These are phyloP conservation scores for Watsonalla cultraria DNA, from an alignment of 2,888 invertebrate genomes.

Conservation along the genomic window DNA sequence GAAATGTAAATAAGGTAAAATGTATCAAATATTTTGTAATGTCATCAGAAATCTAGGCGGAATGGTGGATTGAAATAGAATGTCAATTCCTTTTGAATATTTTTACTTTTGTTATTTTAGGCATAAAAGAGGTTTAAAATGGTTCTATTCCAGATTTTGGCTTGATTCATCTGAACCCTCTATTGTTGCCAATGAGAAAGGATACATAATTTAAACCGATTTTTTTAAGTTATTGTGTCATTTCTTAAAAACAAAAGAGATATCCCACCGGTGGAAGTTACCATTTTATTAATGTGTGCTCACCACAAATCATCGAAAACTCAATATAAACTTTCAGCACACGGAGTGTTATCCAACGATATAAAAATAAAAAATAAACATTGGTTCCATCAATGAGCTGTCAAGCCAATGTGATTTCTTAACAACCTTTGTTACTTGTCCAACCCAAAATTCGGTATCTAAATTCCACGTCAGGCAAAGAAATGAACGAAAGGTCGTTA, in stretches of 20 bases:
- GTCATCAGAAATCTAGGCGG: constrained; percentile 65
- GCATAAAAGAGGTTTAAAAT: neutral
- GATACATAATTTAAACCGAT: too few relatives aligned
- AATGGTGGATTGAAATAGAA: constrained; percentile 53
- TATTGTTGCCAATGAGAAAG: too few relatives aligned
- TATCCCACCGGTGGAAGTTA: too few relatives aligned
- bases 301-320: too few relatives aligned
- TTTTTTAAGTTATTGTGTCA: too few relatives aligned
- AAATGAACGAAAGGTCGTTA: constrained; percentile 29
- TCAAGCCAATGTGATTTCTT: neutral
- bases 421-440: constrained; percentile 8
- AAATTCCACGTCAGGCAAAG: constrained; percentile 38
- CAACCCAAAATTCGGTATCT: constrained; percentile 19
- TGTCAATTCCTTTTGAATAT: constrained; percentile 42
- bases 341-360: too few relatives aligned
- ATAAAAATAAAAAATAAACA: too few relatives aligned
- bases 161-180: too few relatives aligned
- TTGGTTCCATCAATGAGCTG: neutral
- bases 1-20: constrained; percentile 56
- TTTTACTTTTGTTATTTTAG: constrained; percentile 15
- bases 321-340: too few relatives aligned
- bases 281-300: too few relatives aligned
- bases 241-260: too few relatives aligned
- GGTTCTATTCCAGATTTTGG: neutral
- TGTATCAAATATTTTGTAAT: constrained; percentile 44